These are phyloP conservation scores for Oryzias celebensis DNA, from an alignment of 2,113 vertebrate genomes.

Conservation along the genomic window DNA sequence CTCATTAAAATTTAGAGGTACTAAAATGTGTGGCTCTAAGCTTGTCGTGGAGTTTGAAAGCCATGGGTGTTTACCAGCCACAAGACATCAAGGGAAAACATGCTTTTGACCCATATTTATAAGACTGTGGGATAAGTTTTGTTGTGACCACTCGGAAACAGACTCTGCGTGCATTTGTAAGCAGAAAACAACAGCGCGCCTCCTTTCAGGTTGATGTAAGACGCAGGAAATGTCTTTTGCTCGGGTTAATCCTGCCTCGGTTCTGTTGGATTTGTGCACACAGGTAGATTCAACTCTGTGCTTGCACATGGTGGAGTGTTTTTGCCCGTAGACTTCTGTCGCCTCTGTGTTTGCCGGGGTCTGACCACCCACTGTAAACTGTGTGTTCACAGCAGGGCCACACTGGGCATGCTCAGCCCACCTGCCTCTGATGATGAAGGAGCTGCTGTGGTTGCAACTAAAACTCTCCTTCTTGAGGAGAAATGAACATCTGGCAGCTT, in stretches of 20 bases:
- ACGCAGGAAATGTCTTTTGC: too few species aligned
- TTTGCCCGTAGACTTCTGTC: constrained; percentile 35
- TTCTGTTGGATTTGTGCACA: too few species aligned
- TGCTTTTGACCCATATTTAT: constrained; percentile 1
- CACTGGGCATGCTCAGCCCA: constrained; percentile 47
- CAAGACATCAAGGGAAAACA: background rate
- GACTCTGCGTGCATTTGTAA: background rate
- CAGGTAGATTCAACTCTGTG: constrained; percentile 22
- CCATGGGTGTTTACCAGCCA: constrained; percentile 3
- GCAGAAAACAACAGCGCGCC: background rate
- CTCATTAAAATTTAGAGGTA: background rate
- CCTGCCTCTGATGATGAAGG: constrained; percentile 55
- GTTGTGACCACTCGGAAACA: background rate
- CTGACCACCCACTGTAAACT: constrained; percentile 68
- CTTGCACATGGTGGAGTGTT: constrained; percentile 47
- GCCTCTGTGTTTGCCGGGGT: constrained; percentile 40
- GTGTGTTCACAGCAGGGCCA: constrained; percentile 70
- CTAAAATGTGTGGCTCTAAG: background rate
- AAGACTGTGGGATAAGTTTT: constrained; percentile 6
- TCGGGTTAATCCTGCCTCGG: too few species aligned
- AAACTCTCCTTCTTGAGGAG: background rate
- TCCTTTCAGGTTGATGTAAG: background rate
- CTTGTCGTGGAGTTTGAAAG: constrained; percentile 4
- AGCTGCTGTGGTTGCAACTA: constrained; percentile 21
- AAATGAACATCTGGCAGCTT: constrained; percentile 1